phyloP scores from a whole-genome alignment of 2,797 vertebrate species.

The Chaunax sp. region DNA sequence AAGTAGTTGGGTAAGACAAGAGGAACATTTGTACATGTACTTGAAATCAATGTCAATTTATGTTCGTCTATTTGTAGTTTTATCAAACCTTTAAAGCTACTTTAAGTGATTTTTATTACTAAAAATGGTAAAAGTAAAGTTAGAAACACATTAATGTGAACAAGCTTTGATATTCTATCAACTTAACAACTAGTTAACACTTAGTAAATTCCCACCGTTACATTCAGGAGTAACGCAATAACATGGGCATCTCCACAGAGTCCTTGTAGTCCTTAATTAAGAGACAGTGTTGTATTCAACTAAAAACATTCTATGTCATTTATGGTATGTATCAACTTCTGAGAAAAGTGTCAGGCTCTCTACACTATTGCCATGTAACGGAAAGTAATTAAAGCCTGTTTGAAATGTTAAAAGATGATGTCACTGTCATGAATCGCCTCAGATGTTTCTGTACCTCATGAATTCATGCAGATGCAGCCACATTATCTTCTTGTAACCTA shows the following conservation, averaged over 20 bases:
- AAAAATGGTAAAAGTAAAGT: background rate
- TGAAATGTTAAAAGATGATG: too few species aligned
- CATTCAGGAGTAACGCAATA: background rate
- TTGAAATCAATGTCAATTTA: background rate
- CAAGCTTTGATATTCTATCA: background rate
- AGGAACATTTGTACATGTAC: background rate
- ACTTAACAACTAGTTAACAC: background rate
- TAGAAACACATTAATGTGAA: background rate
- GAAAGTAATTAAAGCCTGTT: background rate
- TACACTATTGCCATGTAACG: background rate
- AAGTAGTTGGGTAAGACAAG: background rate
- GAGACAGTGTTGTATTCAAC: background rate
- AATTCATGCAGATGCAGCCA: background rate
- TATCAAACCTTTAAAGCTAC: background rate
- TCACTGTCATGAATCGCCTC: background rate
- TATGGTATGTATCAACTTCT: background rate
- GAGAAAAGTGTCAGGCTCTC: background rate
- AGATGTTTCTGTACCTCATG: background rate
- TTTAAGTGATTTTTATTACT: background rate
- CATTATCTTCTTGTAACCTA: too few species aligned
- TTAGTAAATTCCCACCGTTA: background rate
- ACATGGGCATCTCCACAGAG: too few species aligned
- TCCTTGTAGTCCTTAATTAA: background rate
- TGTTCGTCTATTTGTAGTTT: background rate
- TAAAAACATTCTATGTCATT: background rate